Percentiles rank a stretch among this genome's conserved stretches.
These are phyloP conservation scores for Grallaria varia DNA, from an alignment of 2,113 vertebrate genomes.

Conservation along the genomic window DNA sequence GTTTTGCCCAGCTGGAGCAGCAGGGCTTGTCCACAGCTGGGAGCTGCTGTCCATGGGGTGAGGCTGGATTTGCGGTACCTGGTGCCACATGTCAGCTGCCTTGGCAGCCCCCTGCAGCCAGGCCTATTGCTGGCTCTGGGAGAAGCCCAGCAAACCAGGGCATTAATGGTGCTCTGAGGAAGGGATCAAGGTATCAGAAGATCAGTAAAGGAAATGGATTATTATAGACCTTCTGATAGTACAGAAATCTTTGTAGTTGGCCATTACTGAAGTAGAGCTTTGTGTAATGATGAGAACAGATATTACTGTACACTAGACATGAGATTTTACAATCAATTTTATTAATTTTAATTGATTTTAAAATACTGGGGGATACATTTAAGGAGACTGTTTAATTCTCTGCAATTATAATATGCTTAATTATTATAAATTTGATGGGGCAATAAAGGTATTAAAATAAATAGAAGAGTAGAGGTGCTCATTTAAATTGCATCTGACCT, in stretches of 20 bases:
- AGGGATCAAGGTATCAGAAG: not conserved
- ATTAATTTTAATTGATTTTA: constrained; percentile 69
- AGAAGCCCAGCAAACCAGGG: not conserved
- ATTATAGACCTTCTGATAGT: not conserved
- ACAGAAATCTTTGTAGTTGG: not conserved
- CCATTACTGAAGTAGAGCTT: not conserved
- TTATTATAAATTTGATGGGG: constrained; percentile 54
- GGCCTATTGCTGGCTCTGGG: not conserved
- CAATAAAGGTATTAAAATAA: constrained; percentile 65
- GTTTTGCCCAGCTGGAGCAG: not conserved
- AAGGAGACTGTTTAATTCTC: constrained; percentile 52
- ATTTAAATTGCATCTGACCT: constrained; percentile 62
- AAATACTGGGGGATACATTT: constrained; percentile 43
- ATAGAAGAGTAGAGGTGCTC: constrained; percentile 37
- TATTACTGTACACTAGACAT: constrained; percentile 10
- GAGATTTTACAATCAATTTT: constrained; percentile 60
- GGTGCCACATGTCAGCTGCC: not conserved
- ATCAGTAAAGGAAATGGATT: constrained; percentile 12
- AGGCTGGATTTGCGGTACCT: not conserved
- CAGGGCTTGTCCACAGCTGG: not conserved
- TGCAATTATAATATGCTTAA: constrained; percentile 55
- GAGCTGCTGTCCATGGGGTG: not conserved
- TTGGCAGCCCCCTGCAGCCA: not conserved
- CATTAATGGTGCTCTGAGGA: not conserved
- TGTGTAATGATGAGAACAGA: constrained; percentile 1